Conservation (phyloP, 2,888 invertebrate genomes). For the Agriopis aurantiaria region DNA sequence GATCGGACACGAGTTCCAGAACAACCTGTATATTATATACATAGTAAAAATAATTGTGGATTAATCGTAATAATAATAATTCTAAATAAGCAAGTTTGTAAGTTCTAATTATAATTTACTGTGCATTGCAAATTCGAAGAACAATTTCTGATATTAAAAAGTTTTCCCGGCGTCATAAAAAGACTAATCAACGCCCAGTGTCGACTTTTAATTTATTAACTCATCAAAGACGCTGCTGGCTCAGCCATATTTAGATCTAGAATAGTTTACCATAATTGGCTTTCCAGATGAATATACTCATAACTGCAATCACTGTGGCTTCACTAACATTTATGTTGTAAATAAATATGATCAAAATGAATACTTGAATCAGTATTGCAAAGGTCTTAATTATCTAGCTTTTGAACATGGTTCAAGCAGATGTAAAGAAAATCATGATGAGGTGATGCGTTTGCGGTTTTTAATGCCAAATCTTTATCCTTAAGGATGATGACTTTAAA, state of each 20-base stretch:
- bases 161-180: slow-evolving; percentile 10
- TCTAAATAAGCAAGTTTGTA: not conserved
- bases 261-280: slow-evolving; percentile 11
- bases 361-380: not conserved
- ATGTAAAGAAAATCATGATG: not conserved
- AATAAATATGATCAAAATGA: slow-evolving; percentile 1
- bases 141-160: slow-evolving; percentile 13
- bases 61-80: too few species aligned
- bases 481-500: too few species aligned
- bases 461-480: too few species aligned
- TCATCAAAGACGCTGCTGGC: slow-evolving; percentile 9
- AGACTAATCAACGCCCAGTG: slow-evolving; percentile 16
- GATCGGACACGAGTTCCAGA: too few species aligned
- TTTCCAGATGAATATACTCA: slow-evolving; percentile 6
- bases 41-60: too few species aligned
- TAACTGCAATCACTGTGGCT: slow-evolving; percentile 13
- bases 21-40: too few species aligned
- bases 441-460: not conserved
- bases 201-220: slow-evolving; percentile 20
- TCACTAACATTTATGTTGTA: slow-evolving; percentile 3
- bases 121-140: slow-evolving; percentile 3
- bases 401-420: not conserved
- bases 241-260: slow-evolving; percentile 1
- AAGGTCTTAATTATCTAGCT: slow-evolving; percentile 1
- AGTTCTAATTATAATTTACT: slow-evolving; percentile 1